Percentiles rank a stretch among this genome's conserved stretches.
Conservation (phyloP, 2,888 invertebrate genomes). For the Cephus pygmeus region DNA sequence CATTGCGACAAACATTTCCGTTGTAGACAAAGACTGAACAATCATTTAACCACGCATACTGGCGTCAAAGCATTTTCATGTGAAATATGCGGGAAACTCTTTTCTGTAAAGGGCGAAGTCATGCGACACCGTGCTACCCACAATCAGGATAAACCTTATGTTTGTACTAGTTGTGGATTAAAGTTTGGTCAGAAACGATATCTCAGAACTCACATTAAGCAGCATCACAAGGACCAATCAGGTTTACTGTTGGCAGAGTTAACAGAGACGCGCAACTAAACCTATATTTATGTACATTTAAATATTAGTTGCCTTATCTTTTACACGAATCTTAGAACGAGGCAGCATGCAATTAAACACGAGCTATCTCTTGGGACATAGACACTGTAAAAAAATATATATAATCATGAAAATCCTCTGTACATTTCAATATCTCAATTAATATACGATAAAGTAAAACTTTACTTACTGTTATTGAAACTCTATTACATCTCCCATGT, state of each 20-base stretch:
- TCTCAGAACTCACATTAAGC: conserved; percentile 64
- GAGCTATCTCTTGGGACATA: neutral
- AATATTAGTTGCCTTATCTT: conserved; percentile 5
- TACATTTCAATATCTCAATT: neutral
- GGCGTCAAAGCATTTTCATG: conserved; percentile 65
- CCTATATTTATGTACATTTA: conserved; percentile 14
- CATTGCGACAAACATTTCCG: conserved; percentile 64
- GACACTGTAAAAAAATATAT: neutral
- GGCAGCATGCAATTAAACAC: neutral
- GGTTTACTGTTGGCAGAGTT: conserved; percentile 27
- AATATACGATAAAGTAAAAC: neutral
- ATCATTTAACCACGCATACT: conserved; percentile 67
- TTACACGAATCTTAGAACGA: neutral
- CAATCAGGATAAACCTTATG: conserved; percentile 48
- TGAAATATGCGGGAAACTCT: conserved; percentile 67
- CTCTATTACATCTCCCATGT: neutral
- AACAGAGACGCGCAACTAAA: conserved; percentile 22
- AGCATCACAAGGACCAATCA: conserved; percentile 30
- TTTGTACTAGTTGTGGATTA: conserved; percentile 63
- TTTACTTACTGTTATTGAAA: neutral
- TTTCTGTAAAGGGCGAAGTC: conserved; percentile 67
- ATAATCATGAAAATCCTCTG: neutral
- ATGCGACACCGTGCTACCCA: conserved; percentile 69
- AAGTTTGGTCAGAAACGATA: conserved; percentile 67
- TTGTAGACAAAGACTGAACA: conserved; percentile 63